Percentiles rank a stretch among this genome's conserved stretches.
phyloP scores from a whole-genome alignment of 2,113 vertebrate genomes.

The Anarhynchus alexandrinus region DNA sequence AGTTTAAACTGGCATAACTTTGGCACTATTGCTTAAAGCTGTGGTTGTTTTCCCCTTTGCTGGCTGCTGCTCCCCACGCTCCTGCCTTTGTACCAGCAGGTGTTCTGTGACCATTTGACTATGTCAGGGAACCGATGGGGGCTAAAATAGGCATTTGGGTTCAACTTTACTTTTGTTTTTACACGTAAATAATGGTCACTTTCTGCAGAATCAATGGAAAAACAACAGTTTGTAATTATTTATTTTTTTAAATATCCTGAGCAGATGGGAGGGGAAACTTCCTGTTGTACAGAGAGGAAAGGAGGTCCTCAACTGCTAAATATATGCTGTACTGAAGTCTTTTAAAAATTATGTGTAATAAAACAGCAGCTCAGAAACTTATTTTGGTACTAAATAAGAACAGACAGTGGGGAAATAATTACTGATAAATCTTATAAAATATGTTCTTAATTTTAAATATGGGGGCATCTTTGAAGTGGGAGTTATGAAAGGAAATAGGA shows the following conservation, averaged over 20 bases:
- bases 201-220: not conserved
- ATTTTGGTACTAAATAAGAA: not conserved
- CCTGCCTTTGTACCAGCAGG: not conserved
- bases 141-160: not conserved
- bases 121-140: accelerated
- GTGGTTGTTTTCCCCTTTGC: not conserved
- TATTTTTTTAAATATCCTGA: slow-evolving; percentile 34
- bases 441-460: not conserved
- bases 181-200: not conserved
- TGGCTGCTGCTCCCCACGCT: not conserved
- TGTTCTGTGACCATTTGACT: not conserved
- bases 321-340: not conserved
- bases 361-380: not conserved
- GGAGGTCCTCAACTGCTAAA: slow-evolving; percentile 39
- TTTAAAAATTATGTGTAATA: not conserved
- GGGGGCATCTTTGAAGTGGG: not conserved
- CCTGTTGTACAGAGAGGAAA: slow-evolving; percentile 38
- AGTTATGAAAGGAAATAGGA: not conserved
- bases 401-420: not conserved
- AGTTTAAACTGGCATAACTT: not conserved
- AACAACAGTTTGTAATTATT: not conserved
- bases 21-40: accelerated
- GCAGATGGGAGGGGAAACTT: slow-evolving; percentile 53
- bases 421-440: not conserved
- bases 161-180: not conserved